phyloP scores from a whole-genome alignment of 2,888 invertebrate species.

The Fragum fragum region DNA sequence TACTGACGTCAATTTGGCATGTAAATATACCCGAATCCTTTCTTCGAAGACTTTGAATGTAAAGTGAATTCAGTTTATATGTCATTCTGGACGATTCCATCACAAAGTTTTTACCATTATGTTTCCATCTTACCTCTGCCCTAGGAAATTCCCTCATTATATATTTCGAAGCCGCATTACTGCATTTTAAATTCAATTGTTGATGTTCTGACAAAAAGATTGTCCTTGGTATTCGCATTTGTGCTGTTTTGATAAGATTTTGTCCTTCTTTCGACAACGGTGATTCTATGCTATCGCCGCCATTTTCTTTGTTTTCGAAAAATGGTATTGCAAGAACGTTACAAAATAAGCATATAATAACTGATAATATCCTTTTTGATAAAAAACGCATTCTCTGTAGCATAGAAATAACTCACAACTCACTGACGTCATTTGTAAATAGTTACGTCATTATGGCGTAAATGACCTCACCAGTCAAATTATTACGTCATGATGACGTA shows the following conservation, averaged over 20 bases:
- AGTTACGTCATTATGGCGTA: too few species aligned
- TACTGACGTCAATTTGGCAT: slow-evolving; percentile 39
- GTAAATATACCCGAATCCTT: slow-evolving; percentile 56
- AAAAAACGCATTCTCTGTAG: too few species aligned
- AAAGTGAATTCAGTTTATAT: slow-evolving; percentile 34
- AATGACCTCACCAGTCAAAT: too few species aligned
- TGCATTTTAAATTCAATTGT: slow-evolving; percentile 43
- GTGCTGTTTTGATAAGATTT: background rate
- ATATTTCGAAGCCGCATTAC: slow-evolving; percentile 34
- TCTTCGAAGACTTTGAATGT: slow-evolving; percentile 46
- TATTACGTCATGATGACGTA: too few species aligned
- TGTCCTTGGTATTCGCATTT: background rate
- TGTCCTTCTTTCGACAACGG: slow-evolving; percentile 3
- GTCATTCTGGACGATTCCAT: slow-evolving; percentile 50
- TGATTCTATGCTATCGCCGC: background rate
- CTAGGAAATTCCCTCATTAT: slow-evolving; percentile 36
- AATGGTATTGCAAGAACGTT: background rate
- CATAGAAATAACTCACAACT: too few species aligned
- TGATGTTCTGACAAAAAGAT: slow-evolving; percentile 8
- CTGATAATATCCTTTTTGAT: too few species aligned
- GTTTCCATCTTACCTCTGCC: slow-evolving; percentile 55
- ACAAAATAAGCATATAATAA: too few species aligned
- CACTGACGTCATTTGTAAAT: too few species aligned
- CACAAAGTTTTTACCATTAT: slow-evolving; percentile 50
- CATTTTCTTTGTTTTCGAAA: background rate